Evolutionary conservation across 2,113 vertebrate species (phyloP), one percentile per base, ranked within the genome.

Genomic region (Atractosteus spatula): DNA sequence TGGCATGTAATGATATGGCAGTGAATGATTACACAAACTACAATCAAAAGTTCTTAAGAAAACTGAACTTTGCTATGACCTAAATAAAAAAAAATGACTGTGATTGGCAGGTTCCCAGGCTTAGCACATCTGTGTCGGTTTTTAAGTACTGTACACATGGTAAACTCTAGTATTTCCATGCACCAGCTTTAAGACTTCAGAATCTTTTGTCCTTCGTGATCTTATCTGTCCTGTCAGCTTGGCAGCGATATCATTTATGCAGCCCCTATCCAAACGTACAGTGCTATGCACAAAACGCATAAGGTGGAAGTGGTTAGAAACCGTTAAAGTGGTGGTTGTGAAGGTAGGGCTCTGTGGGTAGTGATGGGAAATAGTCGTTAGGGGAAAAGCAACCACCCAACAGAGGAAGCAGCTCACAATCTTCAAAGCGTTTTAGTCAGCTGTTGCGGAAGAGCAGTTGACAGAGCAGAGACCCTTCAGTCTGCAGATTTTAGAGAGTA

Each of bases 301-400:
- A 85, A 92, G 90, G 92, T 94, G 96, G 95, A 97, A 96, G 96
- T 92, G 95, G 96, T 94, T 66, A 93, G 83, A 82, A 91, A 89
- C 95, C 92, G 96, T 98, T 98, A 89, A 93, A 86, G 74, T 88
- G 51, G 92, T 91, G 95, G 96, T 96, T 96, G 78, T 84, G 85
- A 87, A 94, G 90, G 91, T 92, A 91, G 92, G 89, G 89, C 87
- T 93, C 75, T 96, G 95, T 87, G 95, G 95, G 91, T 83, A 88
- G 72, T 91, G 92, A 93, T 92, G 94, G 92, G 94, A 96, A 96
- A 95, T 72, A 86, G 93, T 93, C 92, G 94, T 97, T 97, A 92
- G 90, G 90, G 72, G 83, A 86, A 85, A 87, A 85, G 85, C 86
- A 83, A 80, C 85, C 79, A 79, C 79, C 77, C 91, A 89, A 56